These are phyloP conservation scores for Cremastobaeus sp. DNA, from an alignment of 2,888 invertebrate species.

Conservation along the genomic window DNA sequence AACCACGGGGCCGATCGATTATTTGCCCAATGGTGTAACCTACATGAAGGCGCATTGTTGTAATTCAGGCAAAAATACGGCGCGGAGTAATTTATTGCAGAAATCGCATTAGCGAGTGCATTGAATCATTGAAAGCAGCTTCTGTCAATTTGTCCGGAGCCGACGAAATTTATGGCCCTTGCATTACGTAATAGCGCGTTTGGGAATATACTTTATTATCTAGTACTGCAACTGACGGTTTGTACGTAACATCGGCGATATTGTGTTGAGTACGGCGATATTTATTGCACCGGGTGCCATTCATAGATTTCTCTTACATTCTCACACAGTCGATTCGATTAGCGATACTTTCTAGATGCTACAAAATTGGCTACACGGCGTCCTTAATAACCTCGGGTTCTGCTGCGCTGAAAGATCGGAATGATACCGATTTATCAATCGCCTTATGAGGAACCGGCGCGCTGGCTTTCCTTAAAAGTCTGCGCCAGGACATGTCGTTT, in stretches of 20 bases:
- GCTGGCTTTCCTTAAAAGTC: slow-evolving; percentile 48
- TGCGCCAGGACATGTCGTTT: slow-evolving; percentile 48
- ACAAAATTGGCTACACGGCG: slow-evolving; percentile 44
- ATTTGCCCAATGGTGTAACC: too few species aligned
- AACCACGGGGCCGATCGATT: too few species aligned
- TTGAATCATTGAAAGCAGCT: not conserved
- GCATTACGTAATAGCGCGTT: slow-evolving; percentile 42
- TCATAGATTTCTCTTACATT: slow-evolving; percentile 45
- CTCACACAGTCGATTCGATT: slow-evolving; percentile 37
- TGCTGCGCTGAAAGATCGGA: slow-evolving; percentile 38
- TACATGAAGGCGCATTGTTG: too few species aligned
- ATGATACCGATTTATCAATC: slow-evolving; percentile 52
- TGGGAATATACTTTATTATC: slow-evolving; percentile 41
- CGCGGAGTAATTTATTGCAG: too few species aligned
- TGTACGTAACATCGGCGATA: slow-evolving; percentile 40
- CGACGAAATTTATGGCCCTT: slow-evolving; percentile 35
- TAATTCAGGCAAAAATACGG: too few species aligned
- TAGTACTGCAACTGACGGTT: slow-evolving; percentile 13
- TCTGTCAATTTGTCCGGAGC: slow-evolving; percentile 35
- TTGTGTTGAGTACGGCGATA: slow-evolving; percentile 27
- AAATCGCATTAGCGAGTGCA: too few species aligned
- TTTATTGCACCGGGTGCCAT: slow-evolving; percentile 44
- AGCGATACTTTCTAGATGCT: slow-evolving; percentile 49
- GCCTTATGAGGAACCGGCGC: slow-evolving; percentile 46
- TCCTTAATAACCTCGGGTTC: slow-evolving; percentile 26